Percentiles rank a stretch among this genome's conserved stretches.
These are phyloP conservation scores for Aphelocoma californica DNA, from an alignment of 2,797 vertebrate genomes.

Conservation along the genomic window DNA sequence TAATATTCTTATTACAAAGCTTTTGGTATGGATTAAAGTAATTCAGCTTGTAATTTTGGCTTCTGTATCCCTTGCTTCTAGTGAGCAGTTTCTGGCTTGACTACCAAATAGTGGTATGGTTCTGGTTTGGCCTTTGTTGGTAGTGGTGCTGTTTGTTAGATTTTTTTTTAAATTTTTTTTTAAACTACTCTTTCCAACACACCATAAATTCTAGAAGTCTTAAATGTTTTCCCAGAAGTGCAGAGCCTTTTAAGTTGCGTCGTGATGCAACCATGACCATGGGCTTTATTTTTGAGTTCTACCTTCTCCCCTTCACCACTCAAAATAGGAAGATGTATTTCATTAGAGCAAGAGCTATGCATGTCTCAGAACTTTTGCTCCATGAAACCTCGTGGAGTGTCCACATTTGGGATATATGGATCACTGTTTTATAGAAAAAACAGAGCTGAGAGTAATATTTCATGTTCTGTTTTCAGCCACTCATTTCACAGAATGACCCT, in stretches of 20 bases:
- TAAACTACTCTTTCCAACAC: background rate
- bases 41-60: background rate
- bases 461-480: background rate
- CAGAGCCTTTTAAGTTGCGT: background rate
- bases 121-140: background rate
- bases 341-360: background rate
- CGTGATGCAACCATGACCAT: background rate
- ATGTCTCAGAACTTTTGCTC: background rate
- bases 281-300: background rate
- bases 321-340: background rate
- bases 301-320: background rate
- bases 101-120: background rate
- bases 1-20: background rate
- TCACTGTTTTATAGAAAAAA: background rate
- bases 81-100: background rate
- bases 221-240: background rate
- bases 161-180: background rate
- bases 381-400: background rate
- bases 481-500: background rate
- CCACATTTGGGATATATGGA: background rate
- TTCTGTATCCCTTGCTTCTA: background rate
- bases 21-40: background rate
- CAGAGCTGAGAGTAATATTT: background rate
- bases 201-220: background rate
- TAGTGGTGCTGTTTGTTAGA: background rate